Base-by-base conservation (phyloP, 2,797 vertebrate species). In the Gorsachius magnificus region DNA sequence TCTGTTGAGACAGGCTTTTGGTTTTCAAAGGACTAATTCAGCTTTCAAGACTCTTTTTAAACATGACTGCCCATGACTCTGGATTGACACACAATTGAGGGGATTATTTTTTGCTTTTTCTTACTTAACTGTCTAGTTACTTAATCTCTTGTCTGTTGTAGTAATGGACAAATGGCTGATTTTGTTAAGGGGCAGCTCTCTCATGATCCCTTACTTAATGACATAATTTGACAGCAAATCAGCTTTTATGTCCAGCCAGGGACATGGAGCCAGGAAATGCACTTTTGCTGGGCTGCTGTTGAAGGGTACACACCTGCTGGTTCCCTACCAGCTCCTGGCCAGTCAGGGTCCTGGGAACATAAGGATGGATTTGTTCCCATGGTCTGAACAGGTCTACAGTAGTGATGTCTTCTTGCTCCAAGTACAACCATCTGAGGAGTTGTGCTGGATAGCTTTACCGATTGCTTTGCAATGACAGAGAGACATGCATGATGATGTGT, bases 11-110 rank as follows among this genome's bases (percentile, higher is more conserved):
- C 51, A 72, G 36, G 38, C 89, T 89, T 95, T 89, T 35, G 21
- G 46, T 95, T 95, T 93, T 93, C 96, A 93, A 93, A 95, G 56
- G 69, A 77, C 82, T 97, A 97, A 96, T 94, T 98, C 56, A 89
- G 72, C 89, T 97, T 97, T 94, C 83, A 90, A 79, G 83, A 51
- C 61, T 91, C 80, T 89, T 97, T 95, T 92, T 80, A 95, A 95
- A 86, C 66, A 80, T 64, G 66, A 87, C 46, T 69, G 12, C 70
- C 80, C 58, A 51, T 96, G 91, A 95, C 83, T 87, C 78, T 87
- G 53, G 57, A 90, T 79, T 82, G 58, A 83, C 58, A 76, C 69
- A 66, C 82, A 89, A 83, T 50, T 80, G 61, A 21, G 33, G 43
- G 45, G 53, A 95, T 79, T 89, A 79, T 88, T 93, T 92, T 95